Base-by-base conservation (phyloP, 2,888 invertebrate species). In the Lithophane leautieri region DNA sequence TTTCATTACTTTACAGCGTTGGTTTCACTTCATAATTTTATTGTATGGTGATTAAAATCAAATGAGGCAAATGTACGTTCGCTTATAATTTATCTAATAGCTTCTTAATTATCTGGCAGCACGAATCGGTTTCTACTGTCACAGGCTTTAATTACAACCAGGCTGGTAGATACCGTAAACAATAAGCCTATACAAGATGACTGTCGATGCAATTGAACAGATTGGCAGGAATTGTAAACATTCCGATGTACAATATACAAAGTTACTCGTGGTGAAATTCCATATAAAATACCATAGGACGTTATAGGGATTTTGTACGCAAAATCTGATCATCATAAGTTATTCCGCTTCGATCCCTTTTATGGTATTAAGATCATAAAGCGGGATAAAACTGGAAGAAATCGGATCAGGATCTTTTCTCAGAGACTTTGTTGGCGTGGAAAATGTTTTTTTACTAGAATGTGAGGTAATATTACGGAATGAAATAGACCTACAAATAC, bases 291-390 rank as follows among this genome's bases (percentile, higher is more conserved):
- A 76, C 68, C 73, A 72, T 50, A 67, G 61, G 56, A 82, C 52
- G 50, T 58, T 61, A 71, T 11, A 60, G 58, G 78, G 82, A 77
- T 82, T 87, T 73, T 70, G 58, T 80, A 79, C 67, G 81, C 86
- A 86, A 81, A 87, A 87, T 87, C 84, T 88, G 88, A 87, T 87
- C 84, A 86, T 81, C 79, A 73, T 87, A 87, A 87, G 88, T 86
- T 84, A 88, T 84, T 87, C 82, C 78, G 76, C 81, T 75, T 70
- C 76, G 75, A 87, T 86, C 87, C 87, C 77, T 78, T 88, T 87
- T 87, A 88, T 79, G 84, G 79, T 84, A 87, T 87, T 88, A 87
- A 88, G 84, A 87, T 88, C 87, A 85, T 83, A 88, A 86, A 88
- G 60, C 58, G 86, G 86, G 79, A 88, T 86, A 81, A 84, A 86